phyloP scores from a whole-genome alignment of 2,797 vertebrate genomes.

The Notoglanidium macrostoma region DNA sequence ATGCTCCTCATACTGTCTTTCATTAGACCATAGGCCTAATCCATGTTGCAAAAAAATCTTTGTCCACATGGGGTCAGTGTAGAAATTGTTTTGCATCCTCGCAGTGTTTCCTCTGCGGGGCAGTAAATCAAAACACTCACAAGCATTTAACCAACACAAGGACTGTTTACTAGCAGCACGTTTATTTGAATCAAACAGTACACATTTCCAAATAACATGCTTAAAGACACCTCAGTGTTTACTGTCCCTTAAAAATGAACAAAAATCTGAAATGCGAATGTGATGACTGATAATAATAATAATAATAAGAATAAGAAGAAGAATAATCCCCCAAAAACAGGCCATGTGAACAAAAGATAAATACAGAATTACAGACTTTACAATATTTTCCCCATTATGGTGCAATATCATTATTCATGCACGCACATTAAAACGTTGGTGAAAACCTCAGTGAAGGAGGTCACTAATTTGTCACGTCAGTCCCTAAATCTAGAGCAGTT shows the following conservation, averaged over 20 bases:
- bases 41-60: slow-evolving; percentile 28
- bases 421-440: slow-evolving; percentile 63
- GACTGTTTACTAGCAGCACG: slow-evolving; percentile 64
- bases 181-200: slow-evolving; percentile 78
- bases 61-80: slow-evolving; percentile 72
- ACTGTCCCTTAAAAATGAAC: slow-evolving; percentile 53
- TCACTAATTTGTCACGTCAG: slow-evolving; percentile 72
- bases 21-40: neutral
- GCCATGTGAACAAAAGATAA: slow-evolving; percentile 66
- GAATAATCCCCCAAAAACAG: slow-evolving; percentile 56
- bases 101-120: neutral
- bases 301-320: slow-evolving; percentile 45
- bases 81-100: slow-evolving; percentile 33
- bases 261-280: slow-evolving; percentile 37
- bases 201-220: slow-evolving; percentile 78
- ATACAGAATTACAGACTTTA: slow-evolving; percentile 70
- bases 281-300: slow-evolving; percentile 60
- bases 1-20: no score
- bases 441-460: slow-evolving; percentile 70
- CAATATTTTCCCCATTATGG: slow-evolving; percentile 66
- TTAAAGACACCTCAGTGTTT: slow-evolving; percentile 64
- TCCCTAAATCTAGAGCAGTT: slow-evolving; percentile 74
- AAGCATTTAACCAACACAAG: slow-evolving; percentile 20
- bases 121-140: neutral
- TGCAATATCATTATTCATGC: slow-evolving; percentile 77